Conservation (phyloP, 2,888 invertebrate genomes). For the Agrilus biguttatus region DNA sequence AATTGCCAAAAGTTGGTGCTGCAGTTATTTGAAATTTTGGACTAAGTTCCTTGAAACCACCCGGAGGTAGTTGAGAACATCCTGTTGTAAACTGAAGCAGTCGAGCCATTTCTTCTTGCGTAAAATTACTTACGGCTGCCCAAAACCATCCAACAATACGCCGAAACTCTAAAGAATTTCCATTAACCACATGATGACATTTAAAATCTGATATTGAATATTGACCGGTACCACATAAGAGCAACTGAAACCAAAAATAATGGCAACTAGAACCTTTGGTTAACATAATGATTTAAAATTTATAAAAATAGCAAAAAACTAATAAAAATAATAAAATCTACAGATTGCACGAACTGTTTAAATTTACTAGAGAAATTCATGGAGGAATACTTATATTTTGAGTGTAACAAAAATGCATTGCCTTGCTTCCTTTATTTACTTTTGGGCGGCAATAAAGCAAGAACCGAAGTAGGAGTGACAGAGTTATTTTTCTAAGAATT, state of each 20-base stretch:
- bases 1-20: constrained; percentile 75
- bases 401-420: too few species aligned
- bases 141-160: constrained; percentile 82
- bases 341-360: too few species aligned
- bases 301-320: too few species aligned
- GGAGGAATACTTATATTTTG: too few species aligned
- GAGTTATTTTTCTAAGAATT: too few species aligned
- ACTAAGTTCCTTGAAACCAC: constrained; percentile 77
- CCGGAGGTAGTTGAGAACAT: constrained; percentile 80
- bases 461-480: too few species aligned
- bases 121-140: constrained; percentile 79
- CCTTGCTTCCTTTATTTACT: too few species aligned
- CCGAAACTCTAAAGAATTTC: constrained; percentile 67
- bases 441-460: too few species aligned
- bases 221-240: constrained; percentile 87
- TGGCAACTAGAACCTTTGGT: neutral
- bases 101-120: constrained; percentile 83
- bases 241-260: constrained; percentile 41
- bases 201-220: constrained; percentile 84
- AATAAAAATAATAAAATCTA: too few species aligned
- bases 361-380: too few species aligned
- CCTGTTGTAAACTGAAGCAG: constrained; percentile 88
- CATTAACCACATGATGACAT: constrained; percentile 74
- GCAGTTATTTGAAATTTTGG: constrained; percentile 88
- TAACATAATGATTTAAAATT: neutral